These are phyloP conservation scores for Micropterix aruncella DNA, from an alignment of 2,888 invertebrate genomes.

Conservation along the genomic window DNA sequence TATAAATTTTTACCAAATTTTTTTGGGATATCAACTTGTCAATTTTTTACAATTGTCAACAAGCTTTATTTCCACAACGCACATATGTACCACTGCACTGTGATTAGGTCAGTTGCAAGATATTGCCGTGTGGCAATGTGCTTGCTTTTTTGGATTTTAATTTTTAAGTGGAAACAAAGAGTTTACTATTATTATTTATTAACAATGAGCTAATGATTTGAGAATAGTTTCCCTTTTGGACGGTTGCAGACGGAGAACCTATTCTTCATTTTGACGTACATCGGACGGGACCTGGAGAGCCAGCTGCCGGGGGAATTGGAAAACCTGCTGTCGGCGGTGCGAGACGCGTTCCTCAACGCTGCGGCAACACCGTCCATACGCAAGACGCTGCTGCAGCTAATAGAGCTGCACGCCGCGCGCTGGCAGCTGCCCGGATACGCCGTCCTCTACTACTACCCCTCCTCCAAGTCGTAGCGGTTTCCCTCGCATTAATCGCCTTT, in stretches of 20 bases:
- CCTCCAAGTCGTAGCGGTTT: constrained; percentile 30
- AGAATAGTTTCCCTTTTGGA: constrained; percentile 5
- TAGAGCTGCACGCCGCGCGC: constrained; percentile 79
- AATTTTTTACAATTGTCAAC: constrained; percentile 4
- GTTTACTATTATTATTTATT: neutral
- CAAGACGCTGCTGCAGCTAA: constrained; percentile 75
- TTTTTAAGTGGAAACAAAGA: constrained; percentile 1
- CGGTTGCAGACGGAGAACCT: constrained; percentile 64
- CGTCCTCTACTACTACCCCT: constrained; percentile 77
- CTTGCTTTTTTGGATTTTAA: constrained; percentile 1
- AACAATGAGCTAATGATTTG: constrained; percentile 2
- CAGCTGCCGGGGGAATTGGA: constrained; percentile 72
- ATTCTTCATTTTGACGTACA: constrained; percentile 77
- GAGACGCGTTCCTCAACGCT: constrained; percentile 73
- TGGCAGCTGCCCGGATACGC: constrained; percentile 87
- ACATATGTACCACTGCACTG: too few species aligned
- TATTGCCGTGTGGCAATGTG: too few species aligned
- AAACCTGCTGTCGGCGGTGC: constrained; percentile 60
- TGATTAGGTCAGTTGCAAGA: too few species aligned
- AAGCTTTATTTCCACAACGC: too few species aligned
- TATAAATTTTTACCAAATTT: too few species aligned
- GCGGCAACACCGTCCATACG: constrained; percentile 62
- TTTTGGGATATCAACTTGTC: too few species aligned
- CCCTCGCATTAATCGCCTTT: too few species aligned
- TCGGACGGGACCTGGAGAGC: constrained; percentile 74